These are phyloP conservation scores for Amblyopsis rosae DNA, from an alignment of 2,113 vertebrate species.

Conservation along the genomic window DNA sequence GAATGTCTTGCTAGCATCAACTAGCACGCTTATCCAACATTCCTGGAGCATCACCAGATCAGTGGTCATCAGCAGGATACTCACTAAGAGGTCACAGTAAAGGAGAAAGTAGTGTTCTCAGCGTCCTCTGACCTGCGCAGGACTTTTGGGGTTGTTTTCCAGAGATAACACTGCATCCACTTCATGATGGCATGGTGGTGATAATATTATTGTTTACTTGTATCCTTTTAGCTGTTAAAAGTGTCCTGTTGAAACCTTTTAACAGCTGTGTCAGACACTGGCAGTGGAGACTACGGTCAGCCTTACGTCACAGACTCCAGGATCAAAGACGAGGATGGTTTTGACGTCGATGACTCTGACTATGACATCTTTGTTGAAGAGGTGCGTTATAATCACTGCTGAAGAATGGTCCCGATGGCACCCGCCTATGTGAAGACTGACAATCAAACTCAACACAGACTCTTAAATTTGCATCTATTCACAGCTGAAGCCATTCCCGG, in stretches of 20 bases:
- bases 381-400: constrained; percentile 67
- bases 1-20: constrained; percentile 4
- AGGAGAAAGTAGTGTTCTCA: no score
- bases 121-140: no score
- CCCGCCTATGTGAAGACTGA: not conserved
- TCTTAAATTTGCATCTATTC: not conserved
- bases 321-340: constrained; percentile 78
- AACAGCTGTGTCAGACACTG: constrained; percentile 80
- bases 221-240: no score
- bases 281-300: constrained; percentile 82
- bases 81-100: no score
- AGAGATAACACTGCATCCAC: no score
- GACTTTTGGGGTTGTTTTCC: no score
- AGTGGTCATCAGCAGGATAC: not conserved
- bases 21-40: not conserved
- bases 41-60: not conserved
- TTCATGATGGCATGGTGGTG: no score
- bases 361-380: constrained; percentile 90
- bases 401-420: not conserved
- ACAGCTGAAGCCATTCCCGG: constrained; percentile 85
- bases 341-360: constrained; percentile 86
- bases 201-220: no score
- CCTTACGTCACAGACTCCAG: constrained; percentile 75
- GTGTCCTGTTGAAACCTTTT: not conserved
- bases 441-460: not conserved